Conservation (phyloP, 2,888 invertebrate species). For the Dendrolimus pini region DNA sequence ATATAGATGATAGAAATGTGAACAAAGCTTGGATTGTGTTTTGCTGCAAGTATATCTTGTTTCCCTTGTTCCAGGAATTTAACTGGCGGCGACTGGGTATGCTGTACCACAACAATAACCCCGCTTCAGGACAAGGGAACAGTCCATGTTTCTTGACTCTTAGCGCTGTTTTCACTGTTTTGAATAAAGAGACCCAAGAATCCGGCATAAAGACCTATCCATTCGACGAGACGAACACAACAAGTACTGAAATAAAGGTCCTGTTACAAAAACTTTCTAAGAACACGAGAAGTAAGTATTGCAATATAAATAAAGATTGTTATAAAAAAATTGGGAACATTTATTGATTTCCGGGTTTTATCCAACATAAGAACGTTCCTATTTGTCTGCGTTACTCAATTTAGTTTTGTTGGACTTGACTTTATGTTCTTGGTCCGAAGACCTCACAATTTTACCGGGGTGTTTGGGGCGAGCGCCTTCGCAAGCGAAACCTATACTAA, state of each 20-base stretch:
- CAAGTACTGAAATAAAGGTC: slow-evolving; percentile 71
- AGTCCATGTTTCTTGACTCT: slow-evolving; percentile 88
- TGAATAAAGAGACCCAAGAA: slow-evolving; percentile 59
- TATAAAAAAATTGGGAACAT: neutral
- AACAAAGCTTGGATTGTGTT: no score
- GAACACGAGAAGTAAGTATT: slow-evolving; percentile 82
- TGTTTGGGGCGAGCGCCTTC: no score
- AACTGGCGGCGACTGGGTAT: slow-evolving; percentile 84
- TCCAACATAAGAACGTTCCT: no score
- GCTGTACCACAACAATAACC: slow-evolving; percentile 83
- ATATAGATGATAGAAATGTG: no score
- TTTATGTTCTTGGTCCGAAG: no score
- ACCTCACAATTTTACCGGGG: no score
- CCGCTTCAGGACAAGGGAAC: slow-evolving; percentile 79
- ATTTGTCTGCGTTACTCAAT: no score
- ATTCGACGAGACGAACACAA: slow-evolving; percentile 80
- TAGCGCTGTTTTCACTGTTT: slow-evolving; percentile 78
- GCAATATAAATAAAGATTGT: neutral
- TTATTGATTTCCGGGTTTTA: neutral
- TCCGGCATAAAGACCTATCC: slow-evolving; percentile 73
- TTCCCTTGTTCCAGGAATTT: slow-evolving; percentile 75
- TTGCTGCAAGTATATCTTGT: neutral
- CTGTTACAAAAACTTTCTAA: slow-evolving; percentile 78
- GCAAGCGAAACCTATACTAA: no score
- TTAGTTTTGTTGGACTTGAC: no score